Percentiles rank a stretch among this genome's conserved stretches.
Conservation (phyloP, 2,888 invertebrate species). For the Drosophila mimica region DNA sequence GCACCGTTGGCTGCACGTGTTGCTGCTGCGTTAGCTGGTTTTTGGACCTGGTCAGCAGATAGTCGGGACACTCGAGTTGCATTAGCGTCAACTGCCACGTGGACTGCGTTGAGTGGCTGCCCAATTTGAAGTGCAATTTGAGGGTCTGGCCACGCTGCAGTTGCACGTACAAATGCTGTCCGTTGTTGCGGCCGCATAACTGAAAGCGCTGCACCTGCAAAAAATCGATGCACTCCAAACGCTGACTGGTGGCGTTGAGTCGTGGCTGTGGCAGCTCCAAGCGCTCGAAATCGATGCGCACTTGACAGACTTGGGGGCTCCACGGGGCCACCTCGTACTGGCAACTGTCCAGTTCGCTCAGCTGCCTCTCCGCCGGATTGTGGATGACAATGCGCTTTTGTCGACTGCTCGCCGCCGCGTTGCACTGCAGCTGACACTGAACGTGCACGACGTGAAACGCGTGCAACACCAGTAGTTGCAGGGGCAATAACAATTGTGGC, state of each 20-base stretch:
- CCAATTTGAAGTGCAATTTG: slow-evolving; percentile 86
- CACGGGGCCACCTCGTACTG: slow-evolving; percentile 74
- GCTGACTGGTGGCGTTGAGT: slow-evolving; percentile 51
- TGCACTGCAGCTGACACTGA: slow-evolving; percentile 73
- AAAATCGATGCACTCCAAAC: slow-evolving; percentile 72
- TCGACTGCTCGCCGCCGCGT: slow-evolving; percentile 53
- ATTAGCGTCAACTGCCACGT: slow-evolving; percentile 88
- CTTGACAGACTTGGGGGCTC: slow-evolving; percentile 78
- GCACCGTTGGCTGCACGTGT: slow-evolving; percentile 36
- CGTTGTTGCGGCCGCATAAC: slow-evolving; percentile 88
- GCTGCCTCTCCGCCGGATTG: slow-evolving; percentile 63
- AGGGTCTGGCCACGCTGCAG: slow-evolving; percentile 72
- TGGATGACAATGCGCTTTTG: slow-evolving; percentile 81
- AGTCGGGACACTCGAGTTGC: slow-evolving; percentile 87
- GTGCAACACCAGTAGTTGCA: slow-evolving; percentile 3
- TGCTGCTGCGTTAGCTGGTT: slow-evolving; percentile 5
- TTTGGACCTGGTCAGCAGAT: slow-evolving; percentile 14
- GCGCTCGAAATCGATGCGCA: slow-evolving; percentile 79
- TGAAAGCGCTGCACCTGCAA: slow-evolving; percentile 77
- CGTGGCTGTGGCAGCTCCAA: slow-evolving; percentile 78
- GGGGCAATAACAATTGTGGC: slow-evolving; percentile 20
- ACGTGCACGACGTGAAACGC: neutral
- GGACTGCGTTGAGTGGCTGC: slow-evolving; percentile 81
- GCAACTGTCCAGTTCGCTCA: slow-evolving; percentile 62
- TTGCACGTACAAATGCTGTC: slow-evolving; percentile 86